Evolutionary conservation across 1,140 invertebrate genomes (phyloP).

Genomic region (Ips nitidus): DNA sequence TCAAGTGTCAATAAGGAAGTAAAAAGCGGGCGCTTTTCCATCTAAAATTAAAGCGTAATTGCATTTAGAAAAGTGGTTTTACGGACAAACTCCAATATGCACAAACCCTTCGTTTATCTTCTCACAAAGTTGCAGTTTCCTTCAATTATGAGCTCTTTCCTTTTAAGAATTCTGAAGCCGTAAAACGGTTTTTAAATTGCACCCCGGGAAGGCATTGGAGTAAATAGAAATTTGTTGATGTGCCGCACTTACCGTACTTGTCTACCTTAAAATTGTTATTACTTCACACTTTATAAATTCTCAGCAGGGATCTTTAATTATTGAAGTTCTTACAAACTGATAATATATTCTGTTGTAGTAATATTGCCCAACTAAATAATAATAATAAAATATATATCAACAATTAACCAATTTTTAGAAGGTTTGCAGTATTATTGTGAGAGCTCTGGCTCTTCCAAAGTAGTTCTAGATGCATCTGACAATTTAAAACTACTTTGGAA

Average conservation of each 20-base stretch:
- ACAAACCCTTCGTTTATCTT: not conserved
- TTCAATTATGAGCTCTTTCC: not conserved
- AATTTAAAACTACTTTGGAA: too few relatives aligned
- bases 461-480: too few relatives aligned
- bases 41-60: not conserved
- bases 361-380: too few relatives aligned
- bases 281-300: not conserved
- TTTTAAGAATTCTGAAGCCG: not conserved
- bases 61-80: not conserved
- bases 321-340: too few relatives aligned
- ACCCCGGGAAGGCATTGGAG: not conserved
- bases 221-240: not conserved
- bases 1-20: too few relatives aligned
- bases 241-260: not conserved
- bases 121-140: not conserved
- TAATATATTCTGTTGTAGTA: too few relatives aligned
- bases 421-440: too few relatives aligned
- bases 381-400: too few relatives aligned
- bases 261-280: not conserved
- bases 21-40: too few relatives aligned
- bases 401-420: too few relatives aligned
- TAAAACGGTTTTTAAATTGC: constrained; percentile 3
- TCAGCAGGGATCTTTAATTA: too few relatives aligned
- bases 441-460: too few relatives aligned
- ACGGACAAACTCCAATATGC: constrained; percentile 4